Percentiles rank a stretch among this genome's conserved stretches.
Conservation (phyloP, 2,113 vertebrate genomes). For the Maccullochella peelii region DNA sequence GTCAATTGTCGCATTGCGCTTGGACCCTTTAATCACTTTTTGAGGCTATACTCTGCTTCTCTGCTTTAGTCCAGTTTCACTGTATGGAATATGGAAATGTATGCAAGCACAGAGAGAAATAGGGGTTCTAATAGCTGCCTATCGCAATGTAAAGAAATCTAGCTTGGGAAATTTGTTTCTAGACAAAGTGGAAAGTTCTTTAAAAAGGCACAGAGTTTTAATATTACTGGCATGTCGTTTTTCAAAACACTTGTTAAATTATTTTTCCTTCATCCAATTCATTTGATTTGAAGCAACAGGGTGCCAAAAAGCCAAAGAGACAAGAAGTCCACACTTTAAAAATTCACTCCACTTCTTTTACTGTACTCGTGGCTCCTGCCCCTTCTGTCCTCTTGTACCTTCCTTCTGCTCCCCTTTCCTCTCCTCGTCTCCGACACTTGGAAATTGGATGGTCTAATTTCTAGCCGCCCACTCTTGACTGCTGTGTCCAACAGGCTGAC, state of each 20-base stretch:
- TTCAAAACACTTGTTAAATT: not conserved
- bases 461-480: slow-evolving; percentile 65
- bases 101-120: not conserved
- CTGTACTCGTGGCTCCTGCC: slow-evolving; percentile 16
- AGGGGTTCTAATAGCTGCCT: not conserved
- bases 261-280: slow-evolving; percentile 7
- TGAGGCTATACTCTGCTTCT: not conserved
- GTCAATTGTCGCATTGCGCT: not conserved
- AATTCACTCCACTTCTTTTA: slow-evolving; percentile 22
- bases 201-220: not conserved
- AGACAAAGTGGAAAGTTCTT: not conserved
- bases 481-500: slow-evolving; percentile 72
- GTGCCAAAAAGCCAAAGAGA: slow-evolving; percentile 12
- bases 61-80: not conserved
- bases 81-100: not conserved
- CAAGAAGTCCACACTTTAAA: slow-evolving; percentile 17
- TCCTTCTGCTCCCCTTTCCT: slow-evolving; percentile 47
- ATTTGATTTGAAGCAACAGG: not conserved
- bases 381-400: slow-evolving; percentile 36
- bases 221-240: not conserved
- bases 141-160: not conserved
- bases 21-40: not conserved
- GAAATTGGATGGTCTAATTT: slow-evolving; percentile 71
- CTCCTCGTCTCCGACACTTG: slow-evolving; percentile 52
- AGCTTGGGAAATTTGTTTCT: not conserved